Evolutionary conservation across 2,113 vertebrate genomes (phyloP).

Genomic region (Salvelinus alpinus): DNA sequence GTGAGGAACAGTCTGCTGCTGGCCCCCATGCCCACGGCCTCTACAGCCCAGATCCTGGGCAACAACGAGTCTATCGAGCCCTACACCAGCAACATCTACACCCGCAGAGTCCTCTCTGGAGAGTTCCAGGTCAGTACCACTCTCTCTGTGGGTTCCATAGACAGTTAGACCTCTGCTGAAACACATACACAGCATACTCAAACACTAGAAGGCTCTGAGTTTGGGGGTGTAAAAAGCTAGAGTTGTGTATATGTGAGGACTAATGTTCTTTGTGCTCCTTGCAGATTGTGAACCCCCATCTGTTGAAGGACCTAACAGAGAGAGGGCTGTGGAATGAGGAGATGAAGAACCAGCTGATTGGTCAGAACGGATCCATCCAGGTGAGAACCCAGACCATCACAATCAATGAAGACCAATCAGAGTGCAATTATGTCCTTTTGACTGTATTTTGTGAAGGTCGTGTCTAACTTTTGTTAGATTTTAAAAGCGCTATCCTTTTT

Average conservation of each 20-base stretch:
- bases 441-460: no score
- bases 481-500: neutral
- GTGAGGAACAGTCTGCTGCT: constrained; percentile 93
- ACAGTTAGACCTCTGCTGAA: neutral
- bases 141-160: neutral
- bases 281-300: constrained; percentile 94
- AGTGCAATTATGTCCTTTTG: neutral
- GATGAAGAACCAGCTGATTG: constrained; percentile 97
- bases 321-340: constrained; percentile 89
- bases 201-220: no score
- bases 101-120: constrained; percentile 92
- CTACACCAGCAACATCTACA: constrained; percentile 98
- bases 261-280: neutral
- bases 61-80: constrained; percentile 97
- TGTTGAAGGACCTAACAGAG: constrained; percentile 96
- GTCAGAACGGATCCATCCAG: constrained; percentile 93
- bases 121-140: constrained; percentile 90
- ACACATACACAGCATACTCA: neutral
- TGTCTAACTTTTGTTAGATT: neutral
- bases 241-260: neutral
- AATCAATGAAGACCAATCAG: neutral
- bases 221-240: neutral
- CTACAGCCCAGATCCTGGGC: constrained; percentile 96
- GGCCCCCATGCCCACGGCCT: constrained; percentile 96
- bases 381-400: constrained; percentile 53